phyloP scores from a whole-genome alignment of 1,140 invertebrate genomes.

The Zaprionus nigranus region DNA sequence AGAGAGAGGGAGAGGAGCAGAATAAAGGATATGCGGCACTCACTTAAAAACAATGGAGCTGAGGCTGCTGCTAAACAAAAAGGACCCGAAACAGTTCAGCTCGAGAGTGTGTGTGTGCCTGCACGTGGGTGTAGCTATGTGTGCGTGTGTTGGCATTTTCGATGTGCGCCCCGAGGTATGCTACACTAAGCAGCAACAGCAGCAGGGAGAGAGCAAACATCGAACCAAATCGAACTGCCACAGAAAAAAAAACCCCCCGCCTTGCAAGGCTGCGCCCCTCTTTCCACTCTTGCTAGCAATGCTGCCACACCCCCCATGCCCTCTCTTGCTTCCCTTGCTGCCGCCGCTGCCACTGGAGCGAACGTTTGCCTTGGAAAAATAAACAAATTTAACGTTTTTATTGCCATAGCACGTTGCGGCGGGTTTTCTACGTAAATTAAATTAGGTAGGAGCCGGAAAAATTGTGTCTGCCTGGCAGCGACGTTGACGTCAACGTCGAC shows the following conservation, averaged over 20 bases:
- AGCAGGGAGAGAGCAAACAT: slow-evolving; percentile 29
- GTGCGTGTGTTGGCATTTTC: slow-evolving; percentile 46
- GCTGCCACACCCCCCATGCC: neutral
- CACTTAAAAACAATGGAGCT: slow-evolving; percentile 80
- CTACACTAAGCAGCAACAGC: slow-evolving; percentile 54
- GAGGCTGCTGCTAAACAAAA: slow-evolving; percentile 67
- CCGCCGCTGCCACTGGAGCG: neutral
- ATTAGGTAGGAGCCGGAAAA: slow-evolving; percentile 78
- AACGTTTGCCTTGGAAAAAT: slow-evolving; percentile 61
- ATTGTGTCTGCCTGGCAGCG: slow-evolving; percentile 43
- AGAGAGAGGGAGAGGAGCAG: neutral
- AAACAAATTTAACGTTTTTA: slow-evolving; percentile 83
- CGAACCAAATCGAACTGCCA: slow-evolving; percentile 58
- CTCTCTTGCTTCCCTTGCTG: neutral
- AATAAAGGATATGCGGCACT: slow-evolving; percentile 67
- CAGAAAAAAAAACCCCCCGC: neutral
- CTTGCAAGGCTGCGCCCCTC: neutral
- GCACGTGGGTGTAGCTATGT: neutral
- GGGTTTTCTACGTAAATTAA: slow-evolving; percentile 77
- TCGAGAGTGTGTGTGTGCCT: slow-evolving; percentile 14
- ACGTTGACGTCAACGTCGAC: neutral
- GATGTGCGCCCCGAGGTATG: slow-evolving; percentile 61
- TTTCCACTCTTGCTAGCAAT: too few relatives aligned
- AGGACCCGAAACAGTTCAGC: slow-evolving; percentile 25
- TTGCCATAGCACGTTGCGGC: slow-evolving; percentile 74